Conservation (phyloP, 2,888 invertebrate genomes). For the Zygogramma bicolorata region DNA sequence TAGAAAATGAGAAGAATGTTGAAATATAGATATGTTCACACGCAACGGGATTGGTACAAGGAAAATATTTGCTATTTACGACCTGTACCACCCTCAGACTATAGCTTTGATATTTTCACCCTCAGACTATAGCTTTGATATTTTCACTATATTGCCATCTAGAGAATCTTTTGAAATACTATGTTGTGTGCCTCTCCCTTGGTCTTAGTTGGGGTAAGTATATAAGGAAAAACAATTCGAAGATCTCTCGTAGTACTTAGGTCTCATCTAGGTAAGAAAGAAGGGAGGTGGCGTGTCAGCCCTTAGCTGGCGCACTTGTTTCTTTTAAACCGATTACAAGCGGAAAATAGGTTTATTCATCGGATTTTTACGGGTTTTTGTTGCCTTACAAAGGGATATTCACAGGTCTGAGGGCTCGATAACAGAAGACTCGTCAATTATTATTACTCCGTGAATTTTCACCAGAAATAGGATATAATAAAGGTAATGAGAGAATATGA, state of each 20-base stretch:
- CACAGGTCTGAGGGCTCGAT: not conserved
- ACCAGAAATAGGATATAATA: slow-evolving; percentile 35
- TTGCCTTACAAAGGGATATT: slow-evolving; percentile 19
- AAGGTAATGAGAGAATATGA: slow-evolving; percentile 40
- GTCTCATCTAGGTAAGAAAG: not conserved
- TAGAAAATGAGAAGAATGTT: no score
- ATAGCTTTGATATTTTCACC: no score
- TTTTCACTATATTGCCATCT: no score
- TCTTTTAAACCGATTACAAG: slow-evolving; percentile 56
- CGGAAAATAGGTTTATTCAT: slow-evolving; percentile 53
- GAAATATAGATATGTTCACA: no score
- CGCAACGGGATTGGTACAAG: no score
- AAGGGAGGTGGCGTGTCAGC: slow-evolving; percentile 22
- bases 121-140: no score
- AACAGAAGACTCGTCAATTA: not conserved
- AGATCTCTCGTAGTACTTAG: not conserved
- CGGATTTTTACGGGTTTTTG: slow-evolving; percentile 51
- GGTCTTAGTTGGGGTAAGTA: no score
- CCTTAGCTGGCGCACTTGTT: slow-evolving; percentile 50
- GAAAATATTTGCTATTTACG: no score
- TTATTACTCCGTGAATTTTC: not conserved
- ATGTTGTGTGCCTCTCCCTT: no score
- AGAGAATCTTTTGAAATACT: no score
- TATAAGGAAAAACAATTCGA: not conserved
- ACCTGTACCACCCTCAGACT: no score